A percentile compares a stretch with the other conserved stretches of the same genome.
Evolutionary conservation across 2,113 vertebrate genomes (phyloP).

Genomic region (Poeciliopsis turrubarensis): DNA sequence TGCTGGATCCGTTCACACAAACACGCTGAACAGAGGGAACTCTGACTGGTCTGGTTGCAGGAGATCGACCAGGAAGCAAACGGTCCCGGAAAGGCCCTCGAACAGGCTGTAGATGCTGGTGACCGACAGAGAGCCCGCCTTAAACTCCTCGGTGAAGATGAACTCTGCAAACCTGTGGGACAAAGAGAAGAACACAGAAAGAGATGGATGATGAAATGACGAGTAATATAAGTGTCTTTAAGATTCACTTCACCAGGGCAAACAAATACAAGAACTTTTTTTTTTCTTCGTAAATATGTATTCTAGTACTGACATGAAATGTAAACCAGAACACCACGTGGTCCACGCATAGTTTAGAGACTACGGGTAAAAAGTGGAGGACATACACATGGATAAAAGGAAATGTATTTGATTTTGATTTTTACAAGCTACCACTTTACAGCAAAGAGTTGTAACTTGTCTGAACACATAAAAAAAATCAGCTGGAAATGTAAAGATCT

Average conservation of each 20-base stretch:
- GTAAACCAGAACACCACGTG: no score
- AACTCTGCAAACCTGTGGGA: slow-evolving; percentile 88
- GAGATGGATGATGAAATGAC: not conserved
- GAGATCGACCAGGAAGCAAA: slow-evolving; percentile 90
- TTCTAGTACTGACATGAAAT: no score
- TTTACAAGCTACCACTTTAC: no score
- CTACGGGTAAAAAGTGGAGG: no score
- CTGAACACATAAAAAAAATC: no score
- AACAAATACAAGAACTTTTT: not conserved
- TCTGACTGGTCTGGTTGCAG: slow-evolving; percentile 88
- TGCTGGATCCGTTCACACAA: slow-evolving; percentile 80
- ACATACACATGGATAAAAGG: no score
- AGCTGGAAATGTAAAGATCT: no score
- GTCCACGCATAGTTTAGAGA: no score
- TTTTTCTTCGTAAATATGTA: not conserved
- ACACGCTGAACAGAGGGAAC: slow-evolving; percentile 91
- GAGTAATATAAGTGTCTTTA: not conserved
- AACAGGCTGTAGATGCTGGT: slow-evolving; percentile 88
- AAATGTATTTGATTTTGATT: no score
- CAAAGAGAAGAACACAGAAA: slow-evolving; percentile 25
- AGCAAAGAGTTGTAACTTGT: no score
- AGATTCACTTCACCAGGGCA: not conserved
- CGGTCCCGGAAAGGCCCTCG: slow-evolving; percentile 88
- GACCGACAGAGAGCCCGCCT: slow-evolving; percentile 82
- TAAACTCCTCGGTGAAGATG: slow-evolving; percentile 90